These are phyloP conservation scores for Neomonachus schauinslandi DNA, from an alignment of 2,113 vertebrate species.

Conservation along the genomic window DNA sequence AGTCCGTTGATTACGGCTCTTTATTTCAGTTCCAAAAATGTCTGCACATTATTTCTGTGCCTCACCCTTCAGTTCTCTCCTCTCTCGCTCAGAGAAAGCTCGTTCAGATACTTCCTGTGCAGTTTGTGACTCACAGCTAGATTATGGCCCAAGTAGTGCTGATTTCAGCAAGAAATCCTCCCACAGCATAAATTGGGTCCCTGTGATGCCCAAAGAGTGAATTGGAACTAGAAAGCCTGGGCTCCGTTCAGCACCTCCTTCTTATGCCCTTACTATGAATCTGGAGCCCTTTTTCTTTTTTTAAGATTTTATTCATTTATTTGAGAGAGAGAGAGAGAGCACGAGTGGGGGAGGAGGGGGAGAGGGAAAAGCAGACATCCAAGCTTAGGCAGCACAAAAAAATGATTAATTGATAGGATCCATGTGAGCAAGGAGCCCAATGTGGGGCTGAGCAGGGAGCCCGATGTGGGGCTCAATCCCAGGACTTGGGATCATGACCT, in stretches of 20 bases:
- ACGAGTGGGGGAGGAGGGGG: too few species aligned
- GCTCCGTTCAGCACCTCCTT: neutral
- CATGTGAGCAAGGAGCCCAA: too few species aligned
- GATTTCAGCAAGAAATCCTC: constrained; percentile 52
- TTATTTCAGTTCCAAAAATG: neutral
- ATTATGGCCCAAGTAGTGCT: neutral
- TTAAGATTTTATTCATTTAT: too few species aligned
- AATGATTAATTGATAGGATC: too few species aligned
- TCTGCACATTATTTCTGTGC: neutral
- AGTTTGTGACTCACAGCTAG: constrained; percentile 49
- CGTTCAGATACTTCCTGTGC: constrained; percentile 62
- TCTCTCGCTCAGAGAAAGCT: constrained; percentile 3
- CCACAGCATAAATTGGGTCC: neutral
- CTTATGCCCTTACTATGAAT: neutral
- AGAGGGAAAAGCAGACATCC: too few species aligned
- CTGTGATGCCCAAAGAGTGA: neutral
- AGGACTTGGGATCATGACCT: too few species aligned
- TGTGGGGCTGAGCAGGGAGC: too few species aligned
- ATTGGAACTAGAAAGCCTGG: neutral
- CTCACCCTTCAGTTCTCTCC: neutral
- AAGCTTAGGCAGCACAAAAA: too few species aligned
- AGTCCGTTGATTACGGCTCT: constrained; percentile 17
- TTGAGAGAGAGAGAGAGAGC: too few species aligned
- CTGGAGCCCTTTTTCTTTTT: neutral
- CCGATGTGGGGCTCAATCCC: too few species aligned